A percentile compares a stretch with the other conserved stretches of the same genome.
Evolutionary conservation across 23 tunicate species (phyloP).

Genomic region (Trididemnum miniatum): DNA sequence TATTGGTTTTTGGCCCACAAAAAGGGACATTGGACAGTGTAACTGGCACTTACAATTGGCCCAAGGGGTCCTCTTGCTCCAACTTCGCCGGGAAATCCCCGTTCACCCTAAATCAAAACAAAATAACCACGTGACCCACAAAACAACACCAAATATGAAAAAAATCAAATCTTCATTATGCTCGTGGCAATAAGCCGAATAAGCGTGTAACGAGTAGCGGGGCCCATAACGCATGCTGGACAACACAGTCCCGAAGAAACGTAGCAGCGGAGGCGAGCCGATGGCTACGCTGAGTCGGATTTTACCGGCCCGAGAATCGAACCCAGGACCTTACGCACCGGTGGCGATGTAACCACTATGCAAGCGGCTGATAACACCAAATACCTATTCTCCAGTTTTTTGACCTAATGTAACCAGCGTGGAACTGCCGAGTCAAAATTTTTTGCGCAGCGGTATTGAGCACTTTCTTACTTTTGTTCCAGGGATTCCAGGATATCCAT

Average conservation of each 20-base stretch:
- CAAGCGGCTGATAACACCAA: too few relatives aligned
- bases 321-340: too few relatives aligned
- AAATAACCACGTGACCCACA: background rate
- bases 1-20: too few relatives aligned
- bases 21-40: too few relatives aligned
- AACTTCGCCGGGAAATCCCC: background rate
- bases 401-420: too few relatives aligned
- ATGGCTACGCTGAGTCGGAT: background rate
- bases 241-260: background rate
- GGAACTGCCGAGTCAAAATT: too few relatives aligned
- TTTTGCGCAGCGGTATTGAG: too few relatives aligned
- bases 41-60: slow-evolving; percentile 20
- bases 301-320: too few relatives aligned
- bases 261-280: background rate
- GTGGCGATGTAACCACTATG: too few relatives aligned
- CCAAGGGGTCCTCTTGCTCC: slow-evolving; percentile 15
- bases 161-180: background rate
- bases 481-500: too few relatives aligned
- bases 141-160: background rate
- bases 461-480: too few relatives aligned
- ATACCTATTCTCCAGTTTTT: too few relatives aligned
- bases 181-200: background rate
- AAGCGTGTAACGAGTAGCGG: background rate
- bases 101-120: background rate
- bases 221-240: background rate